These are phyloP conservation scores for Itoplectis maculator DNA, from an alignment of 2,888 invertebrate genomes.

Conservation along the genomic window DNA sequence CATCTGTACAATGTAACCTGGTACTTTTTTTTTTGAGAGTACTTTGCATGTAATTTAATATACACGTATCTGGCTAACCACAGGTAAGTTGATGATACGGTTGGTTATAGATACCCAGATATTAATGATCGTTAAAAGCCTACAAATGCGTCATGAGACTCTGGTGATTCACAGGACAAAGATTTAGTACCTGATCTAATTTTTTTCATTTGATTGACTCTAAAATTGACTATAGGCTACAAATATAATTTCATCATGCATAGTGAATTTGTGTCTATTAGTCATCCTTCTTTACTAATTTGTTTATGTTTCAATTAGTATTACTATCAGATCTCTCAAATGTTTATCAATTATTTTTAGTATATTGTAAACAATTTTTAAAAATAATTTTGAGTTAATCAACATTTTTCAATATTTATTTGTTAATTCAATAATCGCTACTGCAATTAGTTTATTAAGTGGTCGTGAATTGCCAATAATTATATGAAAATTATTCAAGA, in stretches of 20 bases:
- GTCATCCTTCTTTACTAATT: not conserved
- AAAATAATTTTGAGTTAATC: not conserved
- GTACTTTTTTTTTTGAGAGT: not conserved
- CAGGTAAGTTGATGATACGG: constrained; percentile 5
- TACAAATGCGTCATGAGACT: not conserved
- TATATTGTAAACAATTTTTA: not conserved
- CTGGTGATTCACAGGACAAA: constrained; percentile 1
- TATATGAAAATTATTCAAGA: not conserved
- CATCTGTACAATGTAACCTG: not conserved
- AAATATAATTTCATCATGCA: not conserved
- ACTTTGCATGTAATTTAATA: not conserved
- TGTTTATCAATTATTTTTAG: not conserved
- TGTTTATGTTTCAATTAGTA: not conserved
- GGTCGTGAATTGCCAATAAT: not conserved
- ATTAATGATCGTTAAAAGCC: not conserved
- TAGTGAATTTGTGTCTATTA: not conserved
- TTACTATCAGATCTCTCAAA: not conserved
- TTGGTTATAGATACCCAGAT: not conserved
- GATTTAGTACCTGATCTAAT: constrained; percentile 8
- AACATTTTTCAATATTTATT: not conserved
- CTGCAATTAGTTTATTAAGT: not conserved
- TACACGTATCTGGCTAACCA: not conserved
- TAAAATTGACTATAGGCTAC: not conserved
- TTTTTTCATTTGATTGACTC: not conserved
- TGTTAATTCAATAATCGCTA: constrained; percentile 24